A percentile compares a stretch with the other conserved stretches of the same genome.
phyloP scores from a whole-genome alignment of 1,140 invertebrate species.

The Sinonovacula constricta region DNA sequence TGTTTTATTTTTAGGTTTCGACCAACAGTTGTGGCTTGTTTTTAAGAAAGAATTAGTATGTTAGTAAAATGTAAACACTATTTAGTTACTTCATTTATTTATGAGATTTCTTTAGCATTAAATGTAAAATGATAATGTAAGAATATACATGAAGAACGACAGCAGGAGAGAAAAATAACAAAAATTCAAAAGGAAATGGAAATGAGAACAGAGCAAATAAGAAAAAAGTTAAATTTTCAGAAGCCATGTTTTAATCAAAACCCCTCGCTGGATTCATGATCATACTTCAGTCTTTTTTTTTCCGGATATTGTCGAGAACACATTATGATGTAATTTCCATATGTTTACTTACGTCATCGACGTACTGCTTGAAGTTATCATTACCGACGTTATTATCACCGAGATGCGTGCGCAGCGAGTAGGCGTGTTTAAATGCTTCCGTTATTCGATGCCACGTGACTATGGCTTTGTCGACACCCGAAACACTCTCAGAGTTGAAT shows the following conservation, averaged over 20 bases:
- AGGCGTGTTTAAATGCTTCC: constrained; percentile 96
- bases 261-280: no score
- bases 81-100: no score
- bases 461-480: constrained; percentile 87
- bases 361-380: constrained; percentile 38
- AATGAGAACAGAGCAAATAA: background rate
- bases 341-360: constrained; percentile 40
- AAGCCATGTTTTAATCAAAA: background rate
- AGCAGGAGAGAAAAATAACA: background rate
- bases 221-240: background rate
- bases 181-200: background rate
- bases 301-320: background rate
- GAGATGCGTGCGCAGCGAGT: constrained; percentile 88
- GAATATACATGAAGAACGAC: no score
- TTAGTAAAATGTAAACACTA: no score
- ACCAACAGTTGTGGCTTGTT: no score
- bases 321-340: background rate
- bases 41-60: no score
- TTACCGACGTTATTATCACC: constrained; percentile 87
- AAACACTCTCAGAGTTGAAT: constrained; percentile 88
- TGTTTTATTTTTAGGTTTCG: no score
- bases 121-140: no score
- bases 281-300: background rate
- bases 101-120: no score
- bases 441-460: constrained; percentile 83